Base-by-base conservation (phyloP, 2,113 vertebrate species). In the Hippotragus niger region DNA sequence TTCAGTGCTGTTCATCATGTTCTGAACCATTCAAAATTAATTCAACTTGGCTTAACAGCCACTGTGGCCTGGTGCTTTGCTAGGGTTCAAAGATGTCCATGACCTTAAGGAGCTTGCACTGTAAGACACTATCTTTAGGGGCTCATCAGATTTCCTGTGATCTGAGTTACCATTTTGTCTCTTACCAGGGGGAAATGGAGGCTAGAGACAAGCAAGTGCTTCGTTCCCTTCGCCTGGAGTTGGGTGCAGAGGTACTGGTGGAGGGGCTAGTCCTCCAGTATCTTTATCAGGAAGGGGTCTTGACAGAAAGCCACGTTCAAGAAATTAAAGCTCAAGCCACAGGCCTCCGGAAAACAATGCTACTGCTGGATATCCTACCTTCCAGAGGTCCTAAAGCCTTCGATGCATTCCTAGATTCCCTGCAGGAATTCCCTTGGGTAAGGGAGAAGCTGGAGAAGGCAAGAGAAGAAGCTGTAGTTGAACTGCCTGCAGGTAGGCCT, bases 381-480 rank as follows among this genome's bases (percentile, higher is more conserved):
- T 98, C 89, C 91, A 99, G 99, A 86, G 99, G 99, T 12, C 99
- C 99, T 7, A 99, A 97, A 45, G 99, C 99, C 6, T 99, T 99
- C 90, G 89, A 97, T 21, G 67, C 50, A 0, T 99, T 99, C 98
- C 97, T 99, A 52, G 98, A 98, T 62, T 99, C 99, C 19, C 98
- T 99, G 78, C 98, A 99, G 88, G 99, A 99, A 60, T 99, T 99
- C 92, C 98, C 99, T 0, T 99, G 99, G 99, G 98, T 99, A 45
- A 98, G 98, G 96, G 99, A 99, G 15, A 98, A 98, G 33, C 97
- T 99, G 97, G 97, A 98, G 96, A 97, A 97, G 80, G 98, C 98
- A 19, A 98, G 99, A 62, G 97, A 98, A 90, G 99, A 99, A 97
- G 94, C 97, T 17, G 7, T 89, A 25, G 47, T 64, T 13, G 93